These are phyloP conservation scores for Andricus curvator DNA, from an alignment of 2,888 invertebrate species.

Conservation along the genomic window DNA sequence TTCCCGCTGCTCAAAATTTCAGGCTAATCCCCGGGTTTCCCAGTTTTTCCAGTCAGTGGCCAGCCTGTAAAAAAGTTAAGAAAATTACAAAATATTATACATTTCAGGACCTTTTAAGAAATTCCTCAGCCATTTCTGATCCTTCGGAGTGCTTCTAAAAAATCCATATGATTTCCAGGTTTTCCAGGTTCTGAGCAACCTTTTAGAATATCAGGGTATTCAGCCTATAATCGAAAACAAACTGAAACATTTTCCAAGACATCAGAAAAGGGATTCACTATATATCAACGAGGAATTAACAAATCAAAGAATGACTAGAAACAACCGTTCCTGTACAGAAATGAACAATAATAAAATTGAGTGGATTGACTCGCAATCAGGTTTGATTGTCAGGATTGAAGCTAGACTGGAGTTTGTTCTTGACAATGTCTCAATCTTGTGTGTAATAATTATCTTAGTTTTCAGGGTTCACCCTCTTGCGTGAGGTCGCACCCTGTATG, in stretches of 20 bases:
- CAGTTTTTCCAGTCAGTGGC: too few species aligned
- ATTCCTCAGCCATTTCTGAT: too few species aligned
- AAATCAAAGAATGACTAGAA: background rate
- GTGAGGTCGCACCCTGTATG: slow-evolving; percentile 43
- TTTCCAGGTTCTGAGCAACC: too few species aligned
- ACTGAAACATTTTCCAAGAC: background rate
- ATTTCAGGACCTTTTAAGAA: too few species aligned
- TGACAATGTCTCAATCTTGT: slow-evolving; percentile 36
- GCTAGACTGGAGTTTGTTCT: slow-evolving; percentile 12
- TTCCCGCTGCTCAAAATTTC: too few species aligned
- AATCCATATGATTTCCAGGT: too few species aligned
- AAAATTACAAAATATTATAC: too few species aligned
- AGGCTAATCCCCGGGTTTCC: too few species aligned
- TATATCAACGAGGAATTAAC: background rate
- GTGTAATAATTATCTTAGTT: slow-evolving; percentile 73
- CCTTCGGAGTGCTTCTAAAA: too few species aligned
- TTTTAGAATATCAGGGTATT: too few species aligned
- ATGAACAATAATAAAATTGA: background rate
- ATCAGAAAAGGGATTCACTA: too few species aligned
- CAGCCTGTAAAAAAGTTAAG: too few species aligned
- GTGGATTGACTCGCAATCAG: background rate
- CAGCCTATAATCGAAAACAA: background rate
- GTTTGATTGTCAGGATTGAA: slow-evolving; percentile 23
- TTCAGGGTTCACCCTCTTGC: slow-evolving; percentile 56
- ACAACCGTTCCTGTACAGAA: background rate